Evolutionary conservation across 2,888 invertebrate species (phyloP), one percentile per base, ranked within the genome.

Genomic region (Argyra leucocephala): DNA sequence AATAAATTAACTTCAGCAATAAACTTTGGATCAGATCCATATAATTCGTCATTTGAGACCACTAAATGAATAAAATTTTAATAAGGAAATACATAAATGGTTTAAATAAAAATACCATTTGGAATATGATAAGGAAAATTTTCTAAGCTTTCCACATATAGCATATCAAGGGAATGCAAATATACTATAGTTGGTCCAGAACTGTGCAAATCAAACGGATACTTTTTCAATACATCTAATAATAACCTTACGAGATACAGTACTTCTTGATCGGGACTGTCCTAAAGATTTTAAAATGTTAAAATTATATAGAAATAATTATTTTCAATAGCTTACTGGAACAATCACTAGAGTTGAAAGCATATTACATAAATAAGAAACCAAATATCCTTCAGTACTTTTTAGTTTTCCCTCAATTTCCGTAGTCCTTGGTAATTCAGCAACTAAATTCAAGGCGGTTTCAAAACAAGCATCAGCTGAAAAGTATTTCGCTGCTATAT

Each of bases 391-490:
- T 73, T 93, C 90, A 0, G 90, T 86, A 66, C 87, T 86, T 70
- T 86, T 86, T 58, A 84, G 81, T 75, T 90, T 89, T 2, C 88
- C 89, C 69, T 93, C 92, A n/a, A 88, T 80, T 72, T 91, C 84
- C 74, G 86, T 80, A 71, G 83, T 80, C 74, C 86, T 79, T 69
- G 91, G 90, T 73, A 94, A 82, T 71, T 93, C 92, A 0, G 88
- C 85, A 69, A 96, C 85, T 63, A 93, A 81, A 67, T 85, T 86
- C 22, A 97, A 84, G 0, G 93, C 88, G 31, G 93, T 91, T 80
- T 95, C 95, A 73, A 96, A 90, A 77, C 94, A 95, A 2, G 94
- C 92, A 82, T 97, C 96, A 66, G 93, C 96, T 93, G 9, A 61
- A 59, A 22, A 60, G 24, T 23, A 12, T 21, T 61, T 24, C n/a